Evolutionary conservation across 2,888 invertebrate genomes (phyloP), one percentile per base, ranked within the genome.

Genomic region (Cotesia congregata): DNA sequence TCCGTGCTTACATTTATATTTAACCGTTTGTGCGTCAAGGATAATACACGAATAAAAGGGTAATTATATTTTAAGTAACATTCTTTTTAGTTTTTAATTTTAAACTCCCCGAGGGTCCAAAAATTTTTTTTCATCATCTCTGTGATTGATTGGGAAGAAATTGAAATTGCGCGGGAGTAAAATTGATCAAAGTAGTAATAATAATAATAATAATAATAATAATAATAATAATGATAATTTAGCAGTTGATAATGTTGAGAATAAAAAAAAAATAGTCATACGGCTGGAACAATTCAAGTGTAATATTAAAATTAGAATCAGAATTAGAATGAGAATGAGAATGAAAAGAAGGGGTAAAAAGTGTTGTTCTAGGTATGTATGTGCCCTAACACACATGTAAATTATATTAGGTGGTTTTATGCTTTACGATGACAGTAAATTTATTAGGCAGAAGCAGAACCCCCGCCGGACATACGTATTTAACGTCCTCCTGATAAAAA

Each of bases 391-490:
- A 30, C 30, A 30, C 30, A 30, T 30, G 3, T 30, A 30, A 30
- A 30, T 30, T 30, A 30, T 30, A 30, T 50, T 50, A 50, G 50
- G 7, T 50, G 7, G 7, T 50, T 50, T 50, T 50, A 50, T 50
- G 50, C 50, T 50, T 12, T 7, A 50, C 4, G 12, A 12, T 50
- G 50, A 50, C 12, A 50, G 12, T 50, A 12, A 12, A 50, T 88
- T 89, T 89, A 89, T 89, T 88, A 86, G 85, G 83, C 81, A 85
- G 77, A 87, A 83, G 83, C 81, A 85, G 77, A 87, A 83, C 84
- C 85, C 88, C 86, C 85, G 87, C 89, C 90, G 87, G 88, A 89
- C 89, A 89, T 88, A 87, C 87, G 86, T 86, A 89, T 89, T 89
- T 89, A 88, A 88, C 88, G 83, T 83, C 84, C 80, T 78, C 81